These are phyloP conservation scores for Petromus typicus DNA, from an alignment of 2,113 vertebrate genomes.

Conservation along the genomic window DNA sequence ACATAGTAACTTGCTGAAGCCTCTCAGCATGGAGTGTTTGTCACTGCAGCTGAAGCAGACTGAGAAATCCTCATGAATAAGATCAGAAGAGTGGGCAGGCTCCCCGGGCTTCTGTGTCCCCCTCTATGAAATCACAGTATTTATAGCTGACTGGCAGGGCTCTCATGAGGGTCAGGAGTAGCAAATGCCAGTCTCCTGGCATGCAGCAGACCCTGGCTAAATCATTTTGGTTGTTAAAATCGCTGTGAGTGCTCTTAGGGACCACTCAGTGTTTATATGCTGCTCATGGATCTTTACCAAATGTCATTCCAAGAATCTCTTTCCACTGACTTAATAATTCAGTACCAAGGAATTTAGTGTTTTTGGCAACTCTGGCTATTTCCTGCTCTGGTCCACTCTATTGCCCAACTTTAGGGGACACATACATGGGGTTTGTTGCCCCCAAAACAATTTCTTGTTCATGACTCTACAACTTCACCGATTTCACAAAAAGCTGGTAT, in stretches of 20 bases:
- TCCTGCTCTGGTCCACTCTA: not conserved
- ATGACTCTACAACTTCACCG: not conserved
- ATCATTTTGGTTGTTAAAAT: no score
- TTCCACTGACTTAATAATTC: not conserved
- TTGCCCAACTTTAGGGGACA: not conserved
- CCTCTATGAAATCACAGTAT: rapidly evolving
- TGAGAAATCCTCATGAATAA: rapidly evolving
- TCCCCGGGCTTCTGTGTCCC: not conserved
- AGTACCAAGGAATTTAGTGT: not conserved
- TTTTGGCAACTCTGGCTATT: not conserved
- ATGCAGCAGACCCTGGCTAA: not conserved
- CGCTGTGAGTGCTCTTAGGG: not conserved
- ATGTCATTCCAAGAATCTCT: not conserved
- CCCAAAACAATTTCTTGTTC: not conserved
- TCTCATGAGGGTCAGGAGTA: not conserved
- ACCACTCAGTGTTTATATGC: not conserved
- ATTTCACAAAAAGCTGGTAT: not conserved
- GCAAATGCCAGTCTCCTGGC: not conserved
- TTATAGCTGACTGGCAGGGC: not conserved
- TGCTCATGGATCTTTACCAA: not conserved
- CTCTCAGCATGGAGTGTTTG: not conserved
- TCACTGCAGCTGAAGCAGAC: no score
- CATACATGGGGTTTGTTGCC: not conserved
- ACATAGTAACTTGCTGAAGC: not conserved
- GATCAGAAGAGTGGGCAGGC: not conserved